Percentiles rank a stretch among this genome's conserved stretches.
Conservation (phyloP, 1,140 invertebrate genomes). For the Diachasmimorpha longicaudata region DNA sequence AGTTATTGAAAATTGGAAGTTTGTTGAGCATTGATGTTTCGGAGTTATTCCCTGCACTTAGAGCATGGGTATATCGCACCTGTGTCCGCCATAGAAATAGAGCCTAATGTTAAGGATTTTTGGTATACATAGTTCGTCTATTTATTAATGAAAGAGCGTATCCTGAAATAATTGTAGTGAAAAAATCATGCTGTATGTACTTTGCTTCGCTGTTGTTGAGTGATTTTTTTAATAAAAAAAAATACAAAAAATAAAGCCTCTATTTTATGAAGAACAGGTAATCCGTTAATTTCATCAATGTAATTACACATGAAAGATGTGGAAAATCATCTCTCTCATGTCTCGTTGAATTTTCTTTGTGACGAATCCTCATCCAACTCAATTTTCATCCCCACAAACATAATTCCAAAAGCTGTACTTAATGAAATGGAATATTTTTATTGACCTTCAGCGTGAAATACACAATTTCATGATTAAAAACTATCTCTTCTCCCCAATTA, state of each 20-base stretch:
- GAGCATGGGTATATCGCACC: neutral
- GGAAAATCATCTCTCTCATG: no score
- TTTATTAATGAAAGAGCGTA: neutral
- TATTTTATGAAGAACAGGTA: no score
- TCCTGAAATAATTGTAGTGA: conserved; percentile 1
- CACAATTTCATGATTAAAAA: neutral
- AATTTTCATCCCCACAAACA: no score
- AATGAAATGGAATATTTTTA: neutral
- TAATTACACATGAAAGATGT: no score
- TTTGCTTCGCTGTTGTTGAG: conserved; percentile 14
- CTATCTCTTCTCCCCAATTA: neutral
- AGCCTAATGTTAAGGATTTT: neutral
- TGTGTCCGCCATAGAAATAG: conserved; percentile 2
- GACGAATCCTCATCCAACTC: no score
- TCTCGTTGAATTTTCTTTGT: no score
- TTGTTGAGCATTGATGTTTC: neutral
- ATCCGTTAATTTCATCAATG: no score
- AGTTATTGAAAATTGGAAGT: neutral
- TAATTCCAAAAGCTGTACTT: neutral
- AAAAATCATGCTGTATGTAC: conserved; percentile 16
- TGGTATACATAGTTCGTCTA: conserved; percentile 2
- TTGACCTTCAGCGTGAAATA: neutral
- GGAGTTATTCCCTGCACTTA: neutral
- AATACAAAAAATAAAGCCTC: no score
- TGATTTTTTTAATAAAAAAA: conserved; percentile 21